Evolutionary conservation across 2,888 invertebrate species (phyloP).

Genomic region (Thymelicus sylvestris): DNA sequence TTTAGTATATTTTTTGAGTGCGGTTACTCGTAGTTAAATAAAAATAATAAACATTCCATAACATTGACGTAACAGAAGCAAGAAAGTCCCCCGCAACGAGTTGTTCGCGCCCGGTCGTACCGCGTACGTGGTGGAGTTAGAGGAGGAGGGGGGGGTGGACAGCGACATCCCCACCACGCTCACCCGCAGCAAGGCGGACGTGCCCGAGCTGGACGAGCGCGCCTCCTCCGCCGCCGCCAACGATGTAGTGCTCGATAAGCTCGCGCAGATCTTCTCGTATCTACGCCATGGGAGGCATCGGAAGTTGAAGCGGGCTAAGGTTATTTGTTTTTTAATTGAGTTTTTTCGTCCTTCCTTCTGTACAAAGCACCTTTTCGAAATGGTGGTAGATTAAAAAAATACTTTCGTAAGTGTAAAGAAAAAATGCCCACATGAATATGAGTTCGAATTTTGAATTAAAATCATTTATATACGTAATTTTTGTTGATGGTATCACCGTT

Average conservation of each 20-base stretch:
- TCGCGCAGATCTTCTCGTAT: slow-evolving; percentile 98
- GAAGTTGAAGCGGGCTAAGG: slow-evolving; percentile 90
- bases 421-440: too few relatives aligned
- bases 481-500: too few relatives aligned
- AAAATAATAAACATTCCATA: too few relatives aligned
- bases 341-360: too few relatives aligned
- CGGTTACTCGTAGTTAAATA: too few relatives aligned
- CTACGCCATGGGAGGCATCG: slow-evolving; percentile 93
- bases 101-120: slow-evolving; percentile 97
- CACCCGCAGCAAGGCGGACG: slow-evolving; percentile 96
- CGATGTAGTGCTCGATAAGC: slow-evolving; percentile 96
- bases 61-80: slow-evolving; percentile 78
- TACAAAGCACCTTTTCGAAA: too few relatives aligned
- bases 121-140: slow-evolving; percentile 99
- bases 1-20: too few relatives aligned
- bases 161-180: slow-evolving; percentile 98
- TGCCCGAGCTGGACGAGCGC: slow-evolving; percentile 88
- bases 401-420: too few relatives aligned
- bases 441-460: too few relatives aligned
- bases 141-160: slow-evolving; percentile 88
- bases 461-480: too few relatives aligned
- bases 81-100: slow-evolving; percentile 93
- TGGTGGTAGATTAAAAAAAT: too few relatives aligned
- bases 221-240: slow-evolving; percentile 85
- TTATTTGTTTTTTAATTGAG: too few relatives aligned